phyloP scores from a whole-genome alignment of 2,888 invertebrate species.

The Cosmia trapezina region DNA sequence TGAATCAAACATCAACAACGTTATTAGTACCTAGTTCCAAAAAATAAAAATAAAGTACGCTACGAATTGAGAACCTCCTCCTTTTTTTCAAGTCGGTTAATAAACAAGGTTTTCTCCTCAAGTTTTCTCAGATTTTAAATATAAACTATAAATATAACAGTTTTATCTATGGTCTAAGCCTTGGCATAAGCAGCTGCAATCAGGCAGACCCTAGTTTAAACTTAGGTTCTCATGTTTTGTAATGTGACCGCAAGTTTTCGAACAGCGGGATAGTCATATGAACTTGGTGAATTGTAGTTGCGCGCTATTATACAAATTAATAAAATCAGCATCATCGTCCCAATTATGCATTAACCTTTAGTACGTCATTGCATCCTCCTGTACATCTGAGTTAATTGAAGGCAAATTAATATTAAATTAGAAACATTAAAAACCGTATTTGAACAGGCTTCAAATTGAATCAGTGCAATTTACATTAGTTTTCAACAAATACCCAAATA shows the following conservation, averaged over 20 bases:
- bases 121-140: background rate
- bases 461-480: background rate
- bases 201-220: background rate
- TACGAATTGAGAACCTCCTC: no score
- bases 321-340: no score
- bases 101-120: background rate
- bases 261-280: background rate
- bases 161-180: background rate
- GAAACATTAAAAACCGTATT: background rate
- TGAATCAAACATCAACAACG: constrained; percentile 19
- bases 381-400: background rate
- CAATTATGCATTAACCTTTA: no score
- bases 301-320: no score
- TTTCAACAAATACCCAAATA: background rate
- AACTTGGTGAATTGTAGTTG: no score
- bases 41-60: no score
- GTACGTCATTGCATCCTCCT: no score
- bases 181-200: background rate
- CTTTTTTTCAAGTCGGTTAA: no score
- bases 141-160: background rate
- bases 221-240: background rate
- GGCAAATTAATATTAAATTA: background rate
- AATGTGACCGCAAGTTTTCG: background rate
- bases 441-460: background rate
- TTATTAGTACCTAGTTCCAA: no score